Conservation (phyloP, 2,113 vertebrate genomes). For the Phrynosoma platyrhinos region DNA sequence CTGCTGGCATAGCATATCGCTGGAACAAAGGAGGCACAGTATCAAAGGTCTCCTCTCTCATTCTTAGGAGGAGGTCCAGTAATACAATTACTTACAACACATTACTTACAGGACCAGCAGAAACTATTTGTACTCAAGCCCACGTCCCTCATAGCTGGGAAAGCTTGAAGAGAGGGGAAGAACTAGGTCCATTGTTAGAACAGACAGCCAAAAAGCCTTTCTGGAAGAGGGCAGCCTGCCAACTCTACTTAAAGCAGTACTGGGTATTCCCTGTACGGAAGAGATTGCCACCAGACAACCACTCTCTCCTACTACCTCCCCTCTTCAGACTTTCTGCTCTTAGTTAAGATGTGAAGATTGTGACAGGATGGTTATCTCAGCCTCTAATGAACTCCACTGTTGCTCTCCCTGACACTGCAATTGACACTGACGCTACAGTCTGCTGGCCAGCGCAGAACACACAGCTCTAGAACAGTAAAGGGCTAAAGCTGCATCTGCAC, state of each 20-base stretch:
- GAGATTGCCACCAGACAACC: not conserved
- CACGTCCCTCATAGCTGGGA: not conserved
- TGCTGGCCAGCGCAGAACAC: not conserved
- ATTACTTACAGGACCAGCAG: not conserved
- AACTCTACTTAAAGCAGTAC: slow-evolving; percentile 15
- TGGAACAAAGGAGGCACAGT: not conserved
- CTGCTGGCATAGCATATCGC: not conserved
- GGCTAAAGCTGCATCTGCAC: not conserved
- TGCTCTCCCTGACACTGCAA: not conserved
- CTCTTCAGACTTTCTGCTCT: slow-evolving; percentile 5
- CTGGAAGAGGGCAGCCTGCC: not conserved
- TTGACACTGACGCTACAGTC: not conserved
- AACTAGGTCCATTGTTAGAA: not conserved
- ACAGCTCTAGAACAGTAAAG: not conserved
- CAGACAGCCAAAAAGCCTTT: slow-evolving; percentile 1
- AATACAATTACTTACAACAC: not conserved
- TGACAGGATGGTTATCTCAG: not conserved
- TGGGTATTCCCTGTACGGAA: not conserved
- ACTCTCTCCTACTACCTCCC: not conserved
- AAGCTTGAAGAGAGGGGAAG: not conserved
- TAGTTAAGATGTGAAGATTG: slow-evolving; percentile 8
- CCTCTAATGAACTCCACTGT: not conserved
- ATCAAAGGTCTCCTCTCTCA: not conserved
- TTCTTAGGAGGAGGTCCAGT: not conserved
- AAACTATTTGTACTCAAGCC: not conserved